Conservation (phyloP, 2,797 vertebrate species). For the Anableps anableps region DNA sequence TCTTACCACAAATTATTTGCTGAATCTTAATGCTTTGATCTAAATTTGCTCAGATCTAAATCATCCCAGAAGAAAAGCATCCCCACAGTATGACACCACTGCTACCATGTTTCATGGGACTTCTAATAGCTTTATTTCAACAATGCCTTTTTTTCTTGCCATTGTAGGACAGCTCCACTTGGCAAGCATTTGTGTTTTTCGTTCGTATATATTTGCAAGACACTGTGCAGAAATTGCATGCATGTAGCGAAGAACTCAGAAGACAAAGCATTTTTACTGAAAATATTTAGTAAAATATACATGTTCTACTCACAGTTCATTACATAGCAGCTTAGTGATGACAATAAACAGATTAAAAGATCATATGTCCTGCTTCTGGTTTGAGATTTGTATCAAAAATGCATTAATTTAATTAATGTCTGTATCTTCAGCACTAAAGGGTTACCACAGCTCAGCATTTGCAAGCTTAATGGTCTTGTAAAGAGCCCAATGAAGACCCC, state of each 20-base stretch:
- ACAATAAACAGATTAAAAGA: not conserved
- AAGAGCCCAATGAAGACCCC: constrained; percentile 50
- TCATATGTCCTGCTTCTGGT: not conserved
- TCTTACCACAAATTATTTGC: no score
- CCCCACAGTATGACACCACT: not conserved
- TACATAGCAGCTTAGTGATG: not conserved
- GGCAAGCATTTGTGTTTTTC: not conserved
- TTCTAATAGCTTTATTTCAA: not conserved
- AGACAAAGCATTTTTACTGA: not conserved
- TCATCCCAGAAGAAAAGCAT: not conserved
- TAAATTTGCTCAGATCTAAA: not conserved
- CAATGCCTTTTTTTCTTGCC: not conserved
- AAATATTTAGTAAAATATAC: not conserved
- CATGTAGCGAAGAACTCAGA: not conserved
- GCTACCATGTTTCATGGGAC: not conserved
- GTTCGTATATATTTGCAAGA: not conserved
- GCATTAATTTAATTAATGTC: not conserved
- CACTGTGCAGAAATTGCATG: not conserved
- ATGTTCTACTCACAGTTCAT: not conserved
- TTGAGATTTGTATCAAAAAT: not conserved
- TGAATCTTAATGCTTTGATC: not conserved
- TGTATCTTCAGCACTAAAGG: constrained; percentile 12
- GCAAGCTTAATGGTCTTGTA: constrained; percentile 32
- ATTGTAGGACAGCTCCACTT: not conserved
- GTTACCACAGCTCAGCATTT: constrained; percentile 22